Evolutionary conservation across 1,140 invertebrate genomes (phyloP).

Genomic region (Dendrolimus kikuchii): DNA sequence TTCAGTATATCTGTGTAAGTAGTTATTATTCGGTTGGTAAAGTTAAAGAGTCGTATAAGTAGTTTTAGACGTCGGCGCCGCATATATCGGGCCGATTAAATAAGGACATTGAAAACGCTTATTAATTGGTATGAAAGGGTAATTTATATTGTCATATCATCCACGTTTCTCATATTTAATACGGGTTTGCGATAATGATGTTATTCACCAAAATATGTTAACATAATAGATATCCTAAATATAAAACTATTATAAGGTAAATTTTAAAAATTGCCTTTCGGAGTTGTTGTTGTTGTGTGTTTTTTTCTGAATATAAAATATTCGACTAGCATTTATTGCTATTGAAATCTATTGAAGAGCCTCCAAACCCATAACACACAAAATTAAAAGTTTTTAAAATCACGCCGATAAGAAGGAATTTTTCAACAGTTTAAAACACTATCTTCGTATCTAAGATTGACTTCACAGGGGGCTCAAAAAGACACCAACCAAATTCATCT

Average conservation of each 20-base stretch:
- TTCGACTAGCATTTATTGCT: conserved; percentile 42
- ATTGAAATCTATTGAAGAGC: background rate
- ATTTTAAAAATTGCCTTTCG: conserved; percentile 65
- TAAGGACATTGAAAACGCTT: conserved; percentile 73
- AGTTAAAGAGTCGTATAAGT: conserved; percentile 59
- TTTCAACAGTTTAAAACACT: background rate
- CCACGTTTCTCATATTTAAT: conserved; percentile 70
- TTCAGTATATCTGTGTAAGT: conserved; percentile 56
- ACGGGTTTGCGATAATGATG: conserved; percentile 71
- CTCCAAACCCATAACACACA: too few relatives aligned
- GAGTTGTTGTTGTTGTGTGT: conserved; percentile 48
- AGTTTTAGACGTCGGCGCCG: conserved; percentile 58
- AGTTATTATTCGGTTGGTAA: conserved; percentile 63
- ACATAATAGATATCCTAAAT: conserved; percentile 64
- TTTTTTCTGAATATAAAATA: conserved; percentile 61
- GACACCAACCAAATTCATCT: conserved; percentile 41
- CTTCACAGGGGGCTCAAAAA: conserved; percentile 18
- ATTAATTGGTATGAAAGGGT: conserved; percentile 73
- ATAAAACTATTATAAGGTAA: conserved; percentile 64
- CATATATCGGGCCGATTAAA: conserved; percentile 53
- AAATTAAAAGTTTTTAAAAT: too few relatives aligned
- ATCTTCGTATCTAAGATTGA: background rate
- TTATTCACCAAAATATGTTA: conserved; percentile 70
- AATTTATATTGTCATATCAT: conserved; percentile 73
- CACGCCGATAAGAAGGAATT: too few relatives aligned